Evolutionary conservation across 2,113 vertebrate genomes (phyloP).

Genomic region (Dasypus novemcinctus): DNA sequence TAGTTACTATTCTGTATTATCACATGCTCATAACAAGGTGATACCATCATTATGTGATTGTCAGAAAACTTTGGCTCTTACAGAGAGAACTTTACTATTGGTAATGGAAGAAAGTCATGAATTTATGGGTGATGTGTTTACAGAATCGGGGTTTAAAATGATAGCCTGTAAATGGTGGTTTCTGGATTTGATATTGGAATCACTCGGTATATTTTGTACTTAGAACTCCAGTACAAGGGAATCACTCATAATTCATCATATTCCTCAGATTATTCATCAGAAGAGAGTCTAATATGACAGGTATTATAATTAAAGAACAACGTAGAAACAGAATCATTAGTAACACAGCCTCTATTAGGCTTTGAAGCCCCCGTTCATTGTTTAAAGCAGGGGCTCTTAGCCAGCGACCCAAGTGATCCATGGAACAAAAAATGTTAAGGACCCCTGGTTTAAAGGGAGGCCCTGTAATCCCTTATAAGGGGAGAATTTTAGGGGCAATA

Average conservation of each 20-base stretch:
- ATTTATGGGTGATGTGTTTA: not conserved
- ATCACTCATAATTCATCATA: not conserved
- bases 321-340: not conserved
- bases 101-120: not conserved
- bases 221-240: not conserved
- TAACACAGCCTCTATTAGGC: not conserved
- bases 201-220: not conserved
- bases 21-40: not conserved
- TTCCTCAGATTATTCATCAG: not conserved
- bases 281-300: not conserved
- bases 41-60: not conserved
- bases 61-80: not conserved
- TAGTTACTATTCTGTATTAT: not conserved
- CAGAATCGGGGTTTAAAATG: not conserved
- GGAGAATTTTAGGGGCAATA: not conserved
- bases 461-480: not conserved
- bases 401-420: no score
- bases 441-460: not conserved
- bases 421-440: no score
- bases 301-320: slow-evolving; percentile 26
- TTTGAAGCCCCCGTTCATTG: not conserved
- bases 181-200: not conserved
- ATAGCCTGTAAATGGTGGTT: not conserved
- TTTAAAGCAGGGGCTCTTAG: not conserved
- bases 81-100: not conserved